Evolutionary conservation across 2,888 invertebrate species (phyloP).

Genomic region (Tethea ocularis): DNA sequence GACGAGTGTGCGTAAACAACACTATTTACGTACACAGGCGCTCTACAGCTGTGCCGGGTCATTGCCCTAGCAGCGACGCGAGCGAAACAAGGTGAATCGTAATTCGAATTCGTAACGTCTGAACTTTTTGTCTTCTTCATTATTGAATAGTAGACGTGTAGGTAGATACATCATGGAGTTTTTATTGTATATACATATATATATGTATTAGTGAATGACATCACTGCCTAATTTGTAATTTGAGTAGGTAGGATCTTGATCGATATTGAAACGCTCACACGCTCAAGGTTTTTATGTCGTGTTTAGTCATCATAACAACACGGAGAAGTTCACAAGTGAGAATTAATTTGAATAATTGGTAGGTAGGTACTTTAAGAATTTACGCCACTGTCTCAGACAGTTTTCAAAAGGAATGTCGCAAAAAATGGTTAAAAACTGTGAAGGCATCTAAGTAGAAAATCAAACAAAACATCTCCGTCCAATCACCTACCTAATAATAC

Average conservation of each 20-base stretch:
- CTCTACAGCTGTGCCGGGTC: conserved; percentile 75
- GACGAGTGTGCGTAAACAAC: conserved; percentile 39
- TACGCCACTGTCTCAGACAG: neutral
- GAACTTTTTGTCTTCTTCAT: conserved; percentile 60
- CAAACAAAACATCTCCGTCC: conserved; percentile 1
- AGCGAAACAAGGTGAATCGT: conserved; percentile 79
- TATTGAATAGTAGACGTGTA: conserved; percentile 48
- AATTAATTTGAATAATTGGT: neutral
- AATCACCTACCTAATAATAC: neutral
- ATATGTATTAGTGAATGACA: conserved; percentile 16
- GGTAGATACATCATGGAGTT: conserved; percentile 21
- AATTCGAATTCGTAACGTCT: conserved; percentile 30
- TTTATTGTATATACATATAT: conserved; percentile 22
- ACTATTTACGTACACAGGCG: conserved; percentile 59
- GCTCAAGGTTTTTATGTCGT: neutral
- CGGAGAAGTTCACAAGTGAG: neutral
- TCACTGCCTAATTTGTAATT: conserved; percentile 12
- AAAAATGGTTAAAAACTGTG: too few relatives aligned
- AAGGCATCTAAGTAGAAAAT: neutral
- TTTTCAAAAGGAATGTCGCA: neutral
- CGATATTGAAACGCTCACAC: neutral
- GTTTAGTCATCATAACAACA: neutral
- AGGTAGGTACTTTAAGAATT: too few relatives aligned
- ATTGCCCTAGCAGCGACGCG: conserved; percentile 62
- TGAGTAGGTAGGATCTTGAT: neutral